Evolutionary conservation across 2,797 vertebrate genomes (phyloP), one percentile per base, ranked within the genome.

Genomic region (Gastrophryne carolinensis): DNA sequence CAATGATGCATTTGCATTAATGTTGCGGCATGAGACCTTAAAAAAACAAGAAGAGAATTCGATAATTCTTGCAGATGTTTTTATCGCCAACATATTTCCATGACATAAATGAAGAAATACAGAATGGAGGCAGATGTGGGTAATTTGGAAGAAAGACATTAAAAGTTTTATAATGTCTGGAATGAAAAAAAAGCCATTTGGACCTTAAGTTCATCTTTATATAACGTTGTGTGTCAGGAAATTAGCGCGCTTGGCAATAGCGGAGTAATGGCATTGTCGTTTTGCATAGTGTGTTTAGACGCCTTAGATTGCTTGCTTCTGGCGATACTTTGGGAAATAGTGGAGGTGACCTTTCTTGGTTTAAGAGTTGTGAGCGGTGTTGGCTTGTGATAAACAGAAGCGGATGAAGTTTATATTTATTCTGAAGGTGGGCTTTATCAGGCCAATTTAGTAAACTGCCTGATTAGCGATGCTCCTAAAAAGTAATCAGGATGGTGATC

Each of bases 21-120:
- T 53, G 17, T 3, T 73, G 19, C 34, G 60, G 32, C 44, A 75
- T 56, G 26, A 47, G 41, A 57, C 17, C 41, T 27, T 63, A 53
- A 77, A 62, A 72, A 60, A 57, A n/a, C n/a, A 72, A 37, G 8
- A 10, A 41, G 13, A 60, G 44, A 72, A 64, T 37, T 64, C 58
- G 19, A 77, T 77, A 64, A 71, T 63, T 70, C 58, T 49, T 57
- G 66, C 66, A 54, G 73, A 70, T 71, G 74, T 70, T 64, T 77
- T 71, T 71, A 64, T 64, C 50, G 7, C 66, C 50, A 21, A 64
- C 74, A 63, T 75, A 75, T 67, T 77, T 76, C 47, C 66, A 56
- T 29, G 15, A 57, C 74, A 64, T 75, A 67, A 68, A 70, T 52
- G 32, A 24, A 47, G 60, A 76, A 64, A 71, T 56, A 54, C 66